Base-by-base conservation (phyloP, 2,113 vertebrate species). In the Australoheros scitulus region DNA sequence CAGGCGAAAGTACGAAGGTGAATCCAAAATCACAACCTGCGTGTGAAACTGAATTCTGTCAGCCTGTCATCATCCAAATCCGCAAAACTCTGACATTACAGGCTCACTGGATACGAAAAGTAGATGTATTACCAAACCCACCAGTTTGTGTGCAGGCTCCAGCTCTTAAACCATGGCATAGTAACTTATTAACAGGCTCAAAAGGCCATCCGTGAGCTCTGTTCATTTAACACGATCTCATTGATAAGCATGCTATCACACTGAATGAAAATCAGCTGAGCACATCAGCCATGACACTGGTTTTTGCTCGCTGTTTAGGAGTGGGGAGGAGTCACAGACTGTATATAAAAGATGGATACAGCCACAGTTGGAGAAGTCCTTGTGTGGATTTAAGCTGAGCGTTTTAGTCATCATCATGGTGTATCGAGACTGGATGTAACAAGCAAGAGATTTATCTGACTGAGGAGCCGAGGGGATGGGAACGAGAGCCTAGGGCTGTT, bases 1-100 rank as follows among this genome's bases (percentile, higher is more conserved):
- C 43, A 77, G 80, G 82, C 79, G 83, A 92, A 91, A 89, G 88
- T 89, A 84, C 86, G 11, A 29, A 32, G 55, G 52, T 22, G n/a
- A 58, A 63, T 36, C 17, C 1, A 29, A 60, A 43, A 52, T 70
- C 17, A 32, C 17, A 52, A 52, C 15, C 41, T 20, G 41, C 26
- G 11, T 15, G 43, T 47, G 3, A 47, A 5, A 47, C 13, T 14
- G 43, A 47, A 5, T 47, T 52, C 65, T 70, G 43, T 20, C 29
- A 70, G 50, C 5, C 18, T 17, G 4, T 4, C 5, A 6, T 47
- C 5, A 47, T 14, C 15, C 43, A 15, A 47, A 15, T 47, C 43
- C 13, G 15, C 7, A 13, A 24, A 29, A 29, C 43, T 4, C 43
- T 20, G 15, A 50, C 41, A 29, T 50, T 43, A 29, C 41, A 29